Evolutionary conservation across 2,888 invertebrate genomes (phyloP), one percentile per base, ranked within the genome.

Genomic region (Corbicula japonica): DNA sequence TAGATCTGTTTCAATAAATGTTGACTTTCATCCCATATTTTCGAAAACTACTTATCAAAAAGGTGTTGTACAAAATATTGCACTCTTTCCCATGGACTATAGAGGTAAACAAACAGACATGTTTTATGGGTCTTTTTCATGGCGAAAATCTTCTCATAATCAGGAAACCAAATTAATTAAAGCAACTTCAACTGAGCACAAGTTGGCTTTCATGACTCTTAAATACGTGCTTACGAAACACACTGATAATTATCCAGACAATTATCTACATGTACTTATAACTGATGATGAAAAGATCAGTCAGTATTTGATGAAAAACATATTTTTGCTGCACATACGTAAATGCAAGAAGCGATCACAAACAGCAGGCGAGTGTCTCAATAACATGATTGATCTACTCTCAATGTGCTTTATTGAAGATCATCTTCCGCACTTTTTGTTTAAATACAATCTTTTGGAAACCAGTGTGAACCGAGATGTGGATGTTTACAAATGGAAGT

Each of bases 21-120:
- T 46, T 46, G 46, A 46, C 18, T 46, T 46, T 46, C 46, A 46
- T 18, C 46, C 46, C 18, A 21, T 46, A 5, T n/a, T 46, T 46
- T 6, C 46, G 18, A 10, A n/a, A 46, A 4, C 5, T n/a, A 21
- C 8, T 5, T n/a, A 46, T 4, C 6, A 18, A 12, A 18, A n/a
- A 18, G 21, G 4, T 46, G 18, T n/a, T 18, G n/a, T n/a, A n/a
- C n/a, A 18, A 18, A 18, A 18, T 21, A 46, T 10, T n/a, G 18
- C 6, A 46, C 18, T 46, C 4, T 46, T 46, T 18, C 46, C 46
- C 4, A 46, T n/a, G n/a, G 21, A 6, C 18, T 46, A 21, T 18
- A 4, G 18, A 4, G n/a, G 21, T 5, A 18, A 46, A 5, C 4
- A 12, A n/a, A 4, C 18, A n/a, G n/a, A 4, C 5, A 18, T 12